Percentiles rank a stretch among this genome's conserved stretches.
phyloP scores from a whole-genome alignment of 2,113 vertebrate genomes.

The Menidia beryllina region DNA sequence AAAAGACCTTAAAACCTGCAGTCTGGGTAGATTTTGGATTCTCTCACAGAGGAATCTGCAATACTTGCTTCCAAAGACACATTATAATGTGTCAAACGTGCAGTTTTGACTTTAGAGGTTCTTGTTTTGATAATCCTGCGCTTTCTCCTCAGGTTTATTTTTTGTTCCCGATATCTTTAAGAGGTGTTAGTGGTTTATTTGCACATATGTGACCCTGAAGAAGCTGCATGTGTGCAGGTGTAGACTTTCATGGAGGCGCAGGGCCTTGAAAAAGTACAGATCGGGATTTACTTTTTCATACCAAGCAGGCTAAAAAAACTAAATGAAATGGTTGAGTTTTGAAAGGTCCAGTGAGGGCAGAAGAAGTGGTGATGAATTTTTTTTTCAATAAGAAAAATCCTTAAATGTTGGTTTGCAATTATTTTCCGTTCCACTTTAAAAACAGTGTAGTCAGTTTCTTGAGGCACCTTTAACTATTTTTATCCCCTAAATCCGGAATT shows the following conservation, averaged over 20 bases:
- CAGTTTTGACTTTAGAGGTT: neutral
- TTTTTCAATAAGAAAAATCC: too few species aligned
- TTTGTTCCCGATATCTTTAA: conserved; percentile 33
- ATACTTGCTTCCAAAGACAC: neutral
- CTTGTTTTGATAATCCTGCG: conserved; percentile 32
- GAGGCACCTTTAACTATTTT: neutral
- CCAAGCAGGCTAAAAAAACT: too few species aligned
- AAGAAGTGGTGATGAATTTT: too few species aligned
- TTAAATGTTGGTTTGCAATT: too few species aligned
- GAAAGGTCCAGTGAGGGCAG: too few species aligned
- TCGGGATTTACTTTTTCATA: conserved; percentile 8
- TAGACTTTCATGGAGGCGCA: conserved; percentile 14
- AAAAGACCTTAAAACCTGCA: conserved; percentile 12
- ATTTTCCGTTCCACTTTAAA: too few species aligned
- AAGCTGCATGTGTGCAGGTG: conserved; percentile 5
- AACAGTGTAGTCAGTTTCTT: too few species aligned
- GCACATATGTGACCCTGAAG: conserved; percentile 31
- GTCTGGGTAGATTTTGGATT: conserved; percentile 20
- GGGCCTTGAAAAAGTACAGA: conserved; percentile 7
- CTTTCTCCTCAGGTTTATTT: conserved; percentile 47
- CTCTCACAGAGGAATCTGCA: conserved; percentile 5
- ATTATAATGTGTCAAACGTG: conserved; percentile 23
- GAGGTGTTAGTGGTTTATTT: conserved; percentile 49
- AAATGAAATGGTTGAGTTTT: too few species aligned
- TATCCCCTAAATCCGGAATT: neutral